Evolutionary conservation across 2,888 invertebrate species (phyloP).

Genomic region (Corythucha ciliata): DNA sequence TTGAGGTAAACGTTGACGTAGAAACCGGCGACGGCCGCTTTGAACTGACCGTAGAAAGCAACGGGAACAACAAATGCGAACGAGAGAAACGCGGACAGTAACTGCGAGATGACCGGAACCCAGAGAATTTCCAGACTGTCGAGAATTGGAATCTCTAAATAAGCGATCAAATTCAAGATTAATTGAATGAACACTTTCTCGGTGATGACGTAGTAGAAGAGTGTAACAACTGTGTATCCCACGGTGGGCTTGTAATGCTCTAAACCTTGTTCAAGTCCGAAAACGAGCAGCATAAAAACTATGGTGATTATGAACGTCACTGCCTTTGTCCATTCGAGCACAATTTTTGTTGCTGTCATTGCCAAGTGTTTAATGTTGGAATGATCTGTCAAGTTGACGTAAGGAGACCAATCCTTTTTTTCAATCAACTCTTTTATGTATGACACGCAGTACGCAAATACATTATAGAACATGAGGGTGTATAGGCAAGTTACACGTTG

Average conservation of each 20-base stretch:
- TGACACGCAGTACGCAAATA: constrained; percentile 64
- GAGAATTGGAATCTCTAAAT: constrained; percentile 51
- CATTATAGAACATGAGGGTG: constrained; percentile 73
- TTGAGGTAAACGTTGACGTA: constrained; percentile 59
- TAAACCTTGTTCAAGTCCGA: constrained; percentile 64
- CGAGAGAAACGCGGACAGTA: constrained; percentile 51
- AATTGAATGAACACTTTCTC: constrained; percentile 62
- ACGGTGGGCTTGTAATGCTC: constrained; percentile 63
- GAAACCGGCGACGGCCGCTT: constrained; percentile 49
- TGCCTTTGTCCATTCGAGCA: constrained; percentile 72
- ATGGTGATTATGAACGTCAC: constrained; percentile 69
- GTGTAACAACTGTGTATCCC: constrained; percentile 55
- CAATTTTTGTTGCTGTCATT: constrained; percentile 71
- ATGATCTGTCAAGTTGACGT: constrained; percentile 61
- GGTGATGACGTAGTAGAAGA: constrained; percentile 59
- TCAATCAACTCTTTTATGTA: constrained; percentile 64
- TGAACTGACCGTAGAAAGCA: constrained; percentile 49
- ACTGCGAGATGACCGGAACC: constrained; percentile 55
- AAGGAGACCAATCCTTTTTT: constrained; percentile 68
- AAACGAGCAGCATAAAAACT: constrained; percentile 63
- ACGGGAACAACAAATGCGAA: constrained; percentile 48
- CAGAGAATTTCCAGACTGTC: constrained; percentile 65
- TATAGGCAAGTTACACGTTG: constrained; percentile 58
- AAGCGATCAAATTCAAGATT: constrained; percentile 50
- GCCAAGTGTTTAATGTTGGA: constrained; percentile 66